Evolutionary conservation across 2,797 vertebrate species (phyloP).

Genomic region (Morelia viridis): DNA sequence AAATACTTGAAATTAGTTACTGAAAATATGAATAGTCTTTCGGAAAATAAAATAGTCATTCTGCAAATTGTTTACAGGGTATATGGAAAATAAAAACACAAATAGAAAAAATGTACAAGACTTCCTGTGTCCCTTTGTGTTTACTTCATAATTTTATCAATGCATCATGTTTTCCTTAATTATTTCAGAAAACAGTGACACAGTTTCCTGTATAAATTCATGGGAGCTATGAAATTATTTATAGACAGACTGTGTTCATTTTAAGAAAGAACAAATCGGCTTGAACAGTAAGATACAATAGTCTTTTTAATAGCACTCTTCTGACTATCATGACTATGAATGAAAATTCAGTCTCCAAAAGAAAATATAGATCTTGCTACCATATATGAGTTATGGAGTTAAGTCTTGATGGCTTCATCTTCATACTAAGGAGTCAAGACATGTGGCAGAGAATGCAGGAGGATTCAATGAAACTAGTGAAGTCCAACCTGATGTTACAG

Average conservation of each 20-base stretch:
- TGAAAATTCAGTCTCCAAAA: background rate
- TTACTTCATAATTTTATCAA: background rate
- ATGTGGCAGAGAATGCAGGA: no score
- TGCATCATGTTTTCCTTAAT: background rate
- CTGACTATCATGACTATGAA: background rate
- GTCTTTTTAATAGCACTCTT: background rate
- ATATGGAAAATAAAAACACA: background rate
- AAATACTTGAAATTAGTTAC: background rate
- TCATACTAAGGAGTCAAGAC: no score
- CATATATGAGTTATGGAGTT: background rate
- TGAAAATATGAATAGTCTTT: background rate
- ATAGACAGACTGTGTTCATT: background rate
- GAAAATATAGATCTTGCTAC: background rate
- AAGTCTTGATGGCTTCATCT: no score
- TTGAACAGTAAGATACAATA: background rate
- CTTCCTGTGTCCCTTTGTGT: background rate
- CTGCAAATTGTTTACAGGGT: background rate
- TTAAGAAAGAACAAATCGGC: background rate
- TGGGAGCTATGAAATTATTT: background rate
- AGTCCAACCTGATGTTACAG: no score
- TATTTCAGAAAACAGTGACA: background rate
- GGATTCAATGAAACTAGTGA: no score
- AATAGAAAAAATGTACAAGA: background rate
- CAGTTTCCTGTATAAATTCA: no score
- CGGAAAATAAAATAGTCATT: background rate